Conservation (phyloP, 2,797 vertebrate genomes). For the Threskiornis aethiopicus region DNA sequence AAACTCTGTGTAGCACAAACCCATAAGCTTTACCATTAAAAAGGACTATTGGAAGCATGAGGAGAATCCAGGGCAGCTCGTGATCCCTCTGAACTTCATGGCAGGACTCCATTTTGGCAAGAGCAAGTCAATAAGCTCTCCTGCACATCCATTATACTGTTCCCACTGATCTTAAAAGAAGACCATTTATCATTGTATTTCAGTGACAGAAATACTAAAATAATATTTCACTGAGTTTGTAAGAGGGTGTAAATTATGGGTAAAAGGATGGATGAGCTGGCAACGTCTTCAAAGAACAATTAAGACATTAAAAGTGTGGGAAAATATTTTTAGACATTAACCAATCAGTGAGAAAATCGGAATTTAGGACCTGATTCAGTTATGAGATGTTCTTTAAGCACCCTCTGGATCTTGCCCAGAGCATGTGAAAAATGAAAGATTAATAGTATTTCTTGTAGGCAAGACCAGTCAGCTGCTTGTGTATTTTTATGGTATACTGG, state of each 20-base stretch:
- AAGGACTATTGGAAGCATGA: neutral
- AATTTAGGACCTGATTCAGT: neutral
- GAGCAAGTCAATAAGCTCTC: neutral
- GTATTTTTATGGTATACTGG: slow-evolving; percentile 16
- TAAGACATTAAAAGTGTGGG: neutral
- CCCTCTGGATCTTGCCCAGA: slow-evolving; percentile 26
- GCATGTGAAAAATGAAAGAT: slow-evolving; percentile 49
- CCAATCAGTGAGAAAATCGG: neutral
- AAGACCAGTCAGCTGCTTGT: slow-evolving; percentile 30
- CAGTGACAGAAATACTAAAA: neutral
- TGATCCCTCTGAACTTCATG: neutral
- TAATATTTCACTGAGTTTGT: neutral
- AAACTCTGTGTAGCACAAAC: neutral
- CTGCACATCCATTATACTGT: neutral
- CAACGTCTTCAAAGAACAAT: neutral
- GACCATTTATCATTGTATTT: slow-evolving; percentile 18
- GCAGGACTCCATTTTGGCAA: slow-evolving; percentile 12
- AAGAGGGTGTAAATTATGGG: neutral
- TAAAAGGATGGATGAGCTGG: neutral
- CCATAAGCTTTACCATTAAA: neutral
- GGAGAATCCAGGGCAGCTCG: neutral
- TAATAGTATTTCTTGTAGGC: slow-evolving; percentile 37
- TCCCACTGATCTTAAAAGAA: slow-evolving; percentile 16
- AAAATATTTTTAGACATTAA: neutral
- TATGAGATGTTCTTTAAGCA: slow-evolving; percentile 1